phyloP scores from a whole-genome alignment of 2,888 invertebrate species.

The Synanthedon formicaeformis region DNA sequence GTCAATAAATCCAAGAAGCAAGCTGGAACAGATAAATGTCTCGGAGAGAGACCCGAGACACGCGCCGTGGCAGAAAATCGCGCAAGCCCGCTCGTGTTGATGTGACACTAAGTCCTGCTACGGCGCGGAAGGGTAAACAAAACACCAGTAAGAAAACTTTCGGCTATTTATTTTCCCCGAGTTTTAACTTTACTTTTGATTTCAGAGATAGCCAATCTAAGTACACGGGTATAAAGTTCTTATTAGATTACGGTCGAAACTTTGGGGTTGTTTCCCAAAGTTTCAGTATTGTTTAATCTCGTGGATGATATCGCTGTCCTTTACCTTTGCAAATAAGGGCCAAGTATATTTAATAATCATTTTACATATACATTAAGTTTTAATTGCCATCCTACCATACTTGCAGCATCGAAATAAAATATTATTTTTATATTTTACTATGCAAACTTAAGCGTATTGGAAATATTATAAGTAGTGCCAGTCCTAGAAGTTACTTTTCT shows the following conservation, averaged over 20 bases:
- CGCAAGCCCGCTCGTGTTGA: constrained; percentile 25
- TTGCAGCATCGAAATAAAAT: no score
- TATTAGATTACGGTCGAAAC: constrained; percentile 19
- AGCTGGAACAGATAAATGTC: constrained; percentile 54
- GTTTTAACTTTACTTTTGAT: constrained; percentile 16
- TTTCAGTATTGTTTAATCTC: constrained; percentile 8
- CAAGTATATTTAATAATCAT: no score
- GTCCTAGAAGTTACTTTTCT: no score
- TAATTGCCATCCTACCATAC: no score
- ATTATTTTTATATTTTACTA: no score
- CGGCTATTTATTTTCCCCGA: constrained; percentile 7
- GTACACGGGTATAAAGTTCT: constrained; percentile 15
- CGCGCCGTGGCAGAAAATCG: constrained; percentile 10
- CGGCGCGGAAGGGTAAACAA: constrained; percentile 25
- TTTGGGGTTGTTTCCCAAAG: constrained; percentile 12
- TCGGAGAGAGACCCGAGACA: constrained; percentile 17
- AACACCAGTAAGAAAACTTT: constrained; percentile 15
- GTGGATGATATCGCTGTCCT: constrained; percentile 1
- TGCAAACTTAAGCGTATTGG: no score
- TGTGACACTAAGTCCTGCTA: constrained; percentile 35
- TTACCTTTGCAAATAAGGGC: no score
- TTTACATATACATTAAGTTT: no score
- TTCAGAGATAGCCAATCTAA: constrained; percentile 18
- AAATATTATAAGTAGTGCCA: no score
- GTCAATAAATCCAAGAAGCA: constrained; percentile 62